Conservation (phyloP, 2,797 vertebrate genomes). For the Sebastes itinus region DNA sequence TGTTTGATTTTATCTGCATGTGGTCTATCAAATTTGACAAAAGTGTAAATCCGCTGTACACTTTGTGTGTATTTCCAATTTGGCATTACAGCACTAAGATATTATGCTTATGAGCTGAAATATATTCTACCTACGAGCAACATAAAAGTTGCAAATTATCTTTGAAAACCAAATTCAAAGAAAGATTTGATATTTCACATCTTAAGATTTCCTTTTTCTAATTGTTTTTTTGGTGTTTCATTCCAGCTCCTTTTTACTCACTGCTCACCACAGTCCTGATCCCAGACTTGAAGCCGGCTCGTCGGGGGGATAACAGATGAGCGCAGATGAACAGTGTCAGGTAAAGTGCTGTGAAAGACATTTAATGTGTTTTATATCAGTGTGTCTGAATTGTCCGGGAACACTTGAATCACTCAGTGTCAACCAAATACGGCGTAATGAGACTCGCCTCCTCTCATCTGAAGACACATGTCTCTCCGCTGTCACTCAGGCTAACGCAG, state of each 20-base stretch:
- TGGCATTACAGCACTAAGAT: background rate
- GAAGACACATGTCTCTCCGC: conserved; percentile 82
- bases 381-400: conserved; percentile 85
- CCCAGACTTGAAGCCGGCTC: conserved; percentile 68
- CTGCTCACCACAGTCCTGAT: conserved; percentile 57
- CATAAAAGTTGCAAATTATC: conserved; percentile 7
- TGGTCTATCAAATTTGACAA: conserved; percentile 42
- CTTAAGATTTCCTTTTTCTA: conserved; percentile 37
- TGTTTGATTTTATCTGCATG: conserved; percentile 54
- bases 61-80: conserved; percentile 14
- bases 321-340: conserved; percentile 84
- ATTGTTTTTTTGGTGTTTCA: conserved; percentile 54
- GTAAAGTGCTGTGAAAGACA: conserved; percentile 85
- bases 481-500: conserved; percentile 80
- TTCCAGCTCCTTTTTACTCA: conserved; percentile 46
- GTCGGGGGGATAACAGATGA: conserved; percentile 81
- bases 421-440: conserved; percentile 83
- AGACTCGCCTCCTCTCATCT: conserved; percentile 83
- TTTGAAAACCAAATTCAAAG: conserved; percentile 24
- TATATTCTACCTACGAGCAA: background rate
- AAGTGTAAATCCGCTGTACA: background rate
- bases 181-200: conserved; percentile 42
- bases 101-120: background rate
- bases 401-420: conserved; percentile 87
- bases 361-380: conserved; percentile 88